Conservation (phyloP, 1,140 invertebrate genomes). For the Andrena cerasifolii region DNA sequence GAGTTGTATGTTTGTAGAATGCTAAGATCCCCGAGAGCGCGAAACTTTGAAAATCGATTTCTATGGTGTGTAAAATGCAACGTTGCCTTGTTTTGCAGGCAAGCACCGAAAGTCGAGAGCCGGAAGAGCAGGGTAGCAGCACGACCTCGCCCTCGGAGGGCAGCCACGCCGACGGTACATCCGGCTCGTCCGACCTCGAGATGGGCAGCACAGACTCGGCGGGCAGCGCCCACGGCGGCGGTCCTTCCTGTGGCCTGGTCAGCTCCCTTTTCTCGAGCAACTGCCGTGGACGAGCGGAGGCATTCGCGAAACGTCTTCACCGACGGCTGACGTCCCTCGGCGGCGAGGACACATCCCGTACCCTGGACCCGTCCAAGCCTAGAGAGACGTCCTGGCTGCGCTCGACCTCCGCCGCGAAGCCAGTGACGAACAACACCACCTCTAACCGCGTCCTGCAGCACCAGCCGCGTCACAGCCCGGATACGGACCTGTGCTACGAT, state of each 20-base stretch:
- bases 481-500: constrained; percentile 83
- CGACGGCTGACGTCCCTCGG: constrained; percentile 87
- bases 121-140: constrained; percentile 50
- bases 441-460: constrained; percentile 67
- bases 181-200: constrained; percentile 38
- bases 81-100: constrained; percentile 56
- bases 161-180: constrained; percentile 44
- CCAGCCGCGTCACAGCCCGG: constrained; percentile 79
- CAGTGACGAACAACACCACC: constrained; percentile 69
- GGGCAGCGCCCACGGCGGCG: constrained; percentile 58
- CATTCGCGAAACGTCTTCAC: constrained; percentile 89
- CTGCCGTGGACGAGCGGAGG: constrained; percentile 89
- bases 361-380: constrained; percentile 49
- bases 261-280: constrained; percentile 85
- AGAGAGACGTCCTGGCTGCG: constrained; percentile 73
- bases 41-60: no score
- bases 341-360: constrained; percentile 72
- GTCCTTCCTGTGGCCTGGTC: constrained; percentile 80
- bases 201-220: constrained; percentile 75
- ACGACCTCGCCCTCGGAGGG: constrained; percentile 61
- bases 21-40: no score
- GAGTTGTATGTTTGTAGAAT: no score
- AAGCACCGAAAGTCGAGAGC: constrained; percentile 44
- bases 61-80: no score
- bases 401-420: constrained; percentile 46